Conservation (phyloP, 2,797 vertebrate genomes). For the Acrocephalus scirpaceus region DNA sequence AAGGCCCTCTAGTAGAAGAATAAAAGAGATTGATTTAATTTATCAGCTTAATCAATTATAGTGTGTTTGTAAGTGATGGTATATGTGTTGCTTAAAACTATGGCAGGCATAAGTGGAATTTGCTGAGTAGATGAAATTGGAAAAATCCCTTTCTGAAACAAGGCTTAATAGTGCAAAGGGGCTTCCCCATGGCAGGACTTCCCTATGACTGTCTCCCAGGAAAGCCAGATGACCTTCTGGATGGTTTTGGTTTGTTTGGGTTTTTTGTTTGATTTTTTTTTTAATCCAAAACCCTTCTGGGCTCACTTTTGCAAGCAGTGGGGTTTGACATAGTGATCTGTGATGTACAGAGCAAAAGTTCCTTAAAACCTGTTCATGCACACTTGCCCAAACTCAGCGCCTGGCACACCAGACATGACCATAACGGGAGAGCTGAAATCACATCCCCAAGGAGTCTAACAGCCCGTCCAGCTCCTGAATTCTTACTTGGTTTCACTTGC, state of each 20-base stretch:
- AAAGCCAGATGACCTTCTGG: not conserved
- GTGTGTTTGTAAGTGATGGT: not conserved
- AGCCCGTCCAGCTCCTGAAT: not conserved
- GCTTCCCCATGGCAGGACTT: not conserved
- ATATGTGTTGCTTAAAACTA: not conserved
- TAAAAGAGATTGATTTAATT: not conserved
- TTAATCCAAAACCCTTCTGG: not conserved
- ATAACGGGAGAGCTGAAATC: not conserved
- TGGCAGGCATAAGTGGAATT: not conserved
- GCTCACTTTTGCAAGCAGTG: not conserved
- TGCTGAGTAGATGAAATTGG: not conserved
- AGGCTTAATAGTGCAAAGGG: not conserved
- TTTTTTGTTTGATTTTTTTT: fast-evolving
- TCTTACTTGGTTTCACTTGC: constrained; percentile 1
- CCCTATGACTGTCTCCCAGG: not conserved
- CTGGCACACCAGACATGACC: fast-evolving
- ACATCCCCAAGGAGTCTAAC: not conserved
- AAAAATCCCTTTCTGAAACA: not conserved
- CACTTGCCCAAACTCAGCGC: not conserved
- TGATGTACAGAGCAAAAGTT: not conserved
- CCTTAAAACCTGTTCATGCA: not conserved
- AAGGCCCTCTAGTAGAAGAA: not conserved
- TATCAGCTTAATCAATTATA: not conserved
- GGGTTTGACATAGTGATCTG: not conserved
- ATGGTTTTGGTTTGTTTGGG: not conserved